Evolutionary conservation across 2,113 vertebrate species (phyloP), one percentile per base, ranked within the genome.

Genomic region (Etia nguti): DNA sequence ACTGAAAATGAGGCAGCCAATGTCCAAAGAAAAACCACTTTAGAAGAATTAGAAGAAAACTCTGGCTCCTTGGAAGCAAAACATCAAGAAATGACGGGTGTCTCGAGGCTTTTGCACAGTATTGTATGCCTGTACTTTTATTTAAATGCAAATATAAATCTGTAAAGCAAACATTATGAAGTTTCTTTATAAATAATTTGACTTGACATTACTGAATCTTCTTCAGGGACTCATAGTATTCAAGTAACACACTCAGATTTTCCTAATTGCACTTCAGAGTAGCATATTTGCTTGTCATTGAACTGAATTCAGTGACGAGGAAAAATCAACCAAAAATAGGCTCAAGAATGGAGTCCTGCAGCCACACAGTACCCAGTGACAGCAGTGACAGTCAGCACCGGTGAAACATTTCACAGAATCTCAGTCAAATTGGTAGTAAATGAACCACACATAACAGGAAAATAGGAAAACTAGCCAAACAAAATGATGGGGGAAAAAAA

Each of bases 401-500:
- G 22, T 43, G 15, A 73, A 70, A 10, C 38, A 43, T 70, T 43
- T 70, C 62, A 68, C 36, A 41, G 62, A 68, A 70, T 43, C 41
- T 75, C 70, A 48, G 16, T 48, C 15, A 11, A 48, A 20, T 15
- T 29, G 41, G 15, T 75, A 48, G 22, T 73, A 73, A 48, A 75
- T 29, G 13, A 75, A 77, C 10, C 16, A 31, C 16, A 73, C n/a
- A 50, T 77, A 50, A 75, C 13, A 46, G 22, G 22, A 73, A 48
- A 48, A 75, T 11, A 48, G 68, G 68, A 75, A 75, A 6, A 73
- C 38, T 73, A 15, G 36, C 22, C 38, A 73, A 31, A 50, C 70
- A 77, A 5, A 70, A 41, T 38, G 10, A n/a, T 70, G 8, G 62
- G 7, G 0, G 0, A 0, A 26, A 26, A 68, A 16, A 26, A 62